Base-by-base conservation (phyloP, 2,113 vertebrate species). In the Nicator chloris region DNA sequence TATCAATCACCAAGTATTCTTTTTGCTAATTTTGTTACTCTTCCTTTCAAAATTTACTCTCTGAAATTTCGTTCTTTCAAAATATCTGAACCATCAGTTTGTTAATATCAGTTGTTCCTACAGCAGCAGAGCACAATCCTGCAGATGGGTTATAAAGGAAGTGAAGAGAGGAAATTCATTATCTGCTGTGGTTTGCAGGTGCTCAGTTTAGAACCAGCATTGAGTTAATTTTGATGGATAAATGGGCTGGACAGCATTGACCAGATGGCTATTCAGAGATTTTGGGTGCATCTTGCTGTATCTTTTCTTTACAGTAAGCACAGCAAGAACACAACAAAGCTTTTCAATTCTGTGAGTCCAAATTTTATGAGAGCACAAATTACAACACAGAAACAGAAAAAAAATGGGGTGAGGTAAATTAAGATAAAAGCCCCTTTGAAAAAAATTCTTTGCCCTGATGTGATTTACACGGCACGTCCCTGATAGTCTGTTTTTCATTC, bases 141-240 rank as follows among this genome's bases (percentile, higher is more conserved):
- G 57, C 56, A 84, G 86, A 75, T 73, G 71, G 51, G 35, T 65
- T 18, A 39, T 81, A 82, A 77, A 82, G 56, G 56, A 86, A 91
- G 8, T 4, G 15, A 86, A 72, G 53, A 63, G 39, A 77, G 22
- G 49, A 89, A 92, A 95, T 85, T 61, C 54, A 82, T 95, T 80
- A 69, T 70, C 47, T 73, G 75, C 27, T 72, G 70, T 26, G 63
- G 59, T 72, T 91, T 87, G 78, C 81, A 95, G 86, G 86, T 94
- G 70, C 71, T 88, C n/a, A 53, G 18, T 33, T 92, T 72, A 87
- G 82, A 95, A 69, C 17, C 31, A 95, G 57, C 4, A 4, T 53
- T n/a, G 70, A 82, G 82, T 40, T 92, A 76, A 86, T 93, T 90
- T n/a, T 85, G 66, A 88, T 72, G 45, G 86, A 93, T 93, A 92